Evolutionary conservation across 2,888 invertebrate species (phyloP).

Genomic region (Lasioglossum morio): DNA sequence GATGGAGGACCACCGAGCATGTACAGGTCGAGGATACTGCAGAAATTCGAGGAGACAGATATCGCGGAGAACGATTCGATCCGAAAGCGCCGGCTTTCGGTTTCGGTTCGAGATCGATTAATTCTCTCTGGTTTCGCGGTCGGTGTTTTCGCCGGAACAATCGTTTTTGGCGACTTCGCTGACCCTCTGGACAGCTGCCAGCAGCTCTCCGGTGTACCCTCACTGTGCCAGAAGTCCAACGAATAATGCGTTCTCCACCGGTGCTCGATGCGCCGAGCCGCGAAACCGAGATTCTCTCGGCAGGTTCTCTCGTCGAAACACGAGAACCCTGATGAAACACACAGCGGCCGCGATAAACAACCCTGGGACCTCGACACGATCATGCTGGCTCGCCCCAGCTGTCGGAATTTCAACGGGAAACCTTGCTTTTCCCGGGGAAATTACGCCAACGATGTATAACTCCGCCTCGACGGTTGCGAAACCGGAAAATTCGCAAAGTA

Average conservation of each 20-base stretch:
- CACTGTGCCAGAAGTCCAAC: not conserved
- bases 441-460: not conserved
- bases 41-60: not conserved
- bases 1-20: not conserved
- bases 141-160: constrained; percentile 38
- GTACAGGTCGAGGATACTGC: no score
- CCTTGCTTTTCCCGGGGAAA: not conserved
- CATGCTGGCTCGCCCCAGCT: not conserved
- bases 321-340: constrained; percentile 2
- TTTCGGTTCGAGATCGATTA: constrained; percentile 10
- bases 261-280: not conserved
- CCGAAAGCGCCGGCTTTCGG: not conserved
- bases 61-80: not conserved
- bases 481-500: not conserved
- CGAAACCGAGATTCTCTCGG: not conserved
- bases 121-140: constrained; percentile 14
- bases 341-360: constrained; percentile 2
- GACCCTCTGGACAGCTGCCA: constrained; percentile 31
- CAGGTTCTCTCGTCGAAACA: not conserved
- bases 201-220: not conserved
- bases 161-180: constrained; percentile 60
- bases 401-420: not conserved
- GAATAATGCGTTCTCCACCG: not conserved
- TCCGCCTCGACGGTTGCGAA: not conserved
- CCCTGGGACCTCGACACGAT: not conserved